Evolutionary conservation across 2,888 invertebrate species (phyloP), one percentile per base, ranked within the genome.

Genomic region (Cartodere bifasciata): DNA sequence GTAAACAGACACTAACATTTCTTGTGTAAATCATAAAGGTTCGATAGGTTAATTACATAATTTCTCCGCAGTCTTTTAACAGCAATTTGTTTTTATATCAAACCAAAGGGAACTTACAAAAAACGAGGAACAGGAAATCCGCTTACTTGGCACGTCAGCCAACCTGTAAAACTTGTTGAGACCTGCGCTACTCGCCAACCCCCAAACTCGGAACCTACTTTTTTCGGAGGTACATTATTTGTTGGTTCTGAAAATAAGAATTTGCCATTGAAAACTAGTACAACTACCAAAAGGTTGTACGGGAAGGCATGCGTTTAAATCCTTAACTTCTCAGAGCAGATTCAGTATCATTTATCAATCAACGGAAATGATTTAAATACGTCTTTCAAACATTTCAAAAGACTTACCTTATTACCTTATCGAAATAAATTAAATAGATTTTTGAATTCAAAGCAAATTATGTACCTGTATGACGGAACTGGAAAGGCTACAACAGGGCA

Each of bases 61-160:
- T n/a, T n/a, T n/a, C n/a, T n/a, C n/a, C n/a, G n/a, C n/a, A n/a
- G n/a, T n/a, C n/a, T n/a, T n/a, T n/a, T n/a, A n/a, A n/a, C n/a
- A n/a, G n/a, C n/a, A n/a, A n/a, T n/a, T n/a, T n/a, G n/a, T n/a
- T n/a, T n/a, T n/a, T n/a, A n/a, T n/a, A n/a, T n/a, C n/a, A n/a
- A 23, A 4, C n/a, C 23, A 17, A 14, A 14, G 14, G 16, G 2
- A 28, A 44, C 47, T 49, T 58, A 64, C 65, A 60, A 56, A 49
- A 61, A 65, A 35, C 58, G 47, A 9, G 65, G 65, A 35, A 63
- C 59, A 31, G 64, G 65, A 45, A 56, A 65, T 27, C 59, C 64
- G 37, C 62, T 59, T 35, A 75, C 70, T 56, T 74, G 72, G 58
- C 79, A 80, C 44, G 72, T 69, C 54, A 81, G 60, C 56, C 73